Percentiles rank a stretch among this genome's conserved stretches.
Conservation (phyloP, 2,888 invertebrate genomes). For the Strigamia crassipes region DNA sequence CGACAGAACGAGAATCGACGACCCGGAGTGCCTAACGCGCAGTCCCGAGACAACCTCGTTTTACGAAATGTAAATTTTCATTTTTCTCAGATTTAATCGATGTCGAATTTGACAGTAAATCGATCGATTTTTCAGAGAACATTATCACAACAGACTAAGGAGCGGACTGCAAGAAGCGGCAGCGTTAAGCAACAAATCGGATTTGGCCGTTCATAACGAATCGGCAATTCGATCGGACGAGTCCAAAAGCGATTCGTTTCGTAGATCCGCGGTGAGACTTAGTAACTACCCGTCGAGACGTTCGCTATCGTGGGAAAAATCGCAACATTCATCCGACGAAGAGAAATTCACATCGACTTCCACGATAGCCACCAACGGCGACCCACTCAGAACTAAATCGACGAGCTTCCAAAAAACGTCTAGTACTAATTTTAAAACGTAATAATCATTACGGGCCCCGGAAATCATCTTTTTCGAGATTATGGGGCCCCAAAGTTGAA, state of each 20-base stretch:
- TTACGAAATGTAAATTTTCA: not conserved
- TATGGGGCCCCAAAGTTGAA: too few relatives aligned
- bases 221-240: not conserved
- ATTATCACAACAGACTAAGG: not conserved
- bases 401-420: not conserved
- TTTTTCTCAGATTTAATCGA: too few relatives aligned
- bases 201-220: not conserved
- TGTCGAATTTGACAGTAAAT: not conserved
- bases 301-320: not conserved
- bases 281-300: not conserved
- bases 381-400: not conserved
- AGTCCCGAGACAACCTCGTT: not conserved
- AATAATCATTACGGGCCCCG: not conserved
- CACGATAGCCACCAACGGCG: not conserved
- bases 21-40: not conserved
- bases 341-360: not conserved
- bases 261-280: not conserved
- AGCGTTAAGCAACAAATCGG: not conserved
- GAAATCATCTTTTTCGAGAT: too few relatives aligned
- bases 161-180: conserved; percentile 13
- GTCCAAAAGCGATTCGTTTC: not conserved
- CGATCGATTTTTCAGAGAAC: not conserved
- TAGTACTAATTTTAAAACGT: not conserved
- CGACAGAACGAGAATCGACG: not conserved
- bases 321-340: not conserved